Evolutionary conservation across 2,113 vertebrate species (phyloP), one percentile per base, ranked within the genome.

Genomic region (Bubalus kerabau): DNA sequence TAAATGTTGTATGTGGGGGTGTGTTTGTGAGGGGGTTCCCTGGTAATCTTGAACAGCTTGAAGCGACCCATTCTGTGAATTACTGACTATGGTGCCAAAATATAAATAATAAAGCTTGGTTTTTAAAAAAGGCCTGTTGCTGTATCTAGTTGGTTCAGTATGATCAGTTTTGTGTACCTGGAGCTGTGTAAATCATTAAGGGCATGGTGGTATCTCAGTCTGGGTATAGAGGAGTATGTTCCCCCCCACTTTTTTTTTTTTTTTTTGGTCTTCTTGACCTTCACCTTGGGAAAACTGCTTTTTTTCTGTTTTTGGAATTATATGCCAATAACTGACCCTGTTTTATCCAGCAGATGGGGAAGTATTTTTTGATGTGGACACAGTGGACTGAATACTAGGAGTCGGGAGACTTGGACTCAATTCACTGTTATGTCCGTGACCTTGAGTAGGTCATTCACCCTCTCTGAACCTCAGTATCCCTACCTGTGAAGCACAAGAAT

Each of bases 71-170:
- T 87, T 96, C 24, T 92, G 9, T 93, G 48, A 95, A 93, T 89
- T 91, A 19, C 87, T 85, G 62, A 89, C 85, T 87, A 0, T 71
- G 62, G 32, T 97, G 87, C 81, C 95, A 87, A 95, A 95, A 96
- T 85, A 36, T 43, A 78, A 90, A 40, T 90, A 98, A 98, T 98
- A 98, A 98, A 98, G 43, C 52, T 97, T 93, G 60, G 74, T 48
- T 97, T 97, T 93, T 78, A 87, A 93, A 86, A 90, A n/a, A 43
- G 12, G 1, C 16, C 11, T 24, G 2, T 56, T 89, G 40, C 26
- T 88, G 54, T 26, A 30, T 82, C 14, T 46, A 78, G 32, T 95
- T 91, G 48, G 32, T 57, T 95, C 21, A 52, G 0, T 87, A 7
- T 64, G n/a, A 32, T 84, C 14, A 16, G 15, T 87, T 74, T 43